Evolutionary conservation across 2,888 invertebrate genomes (phyloP).

Genomic region (Ptychoptera contaminata): DNA sequence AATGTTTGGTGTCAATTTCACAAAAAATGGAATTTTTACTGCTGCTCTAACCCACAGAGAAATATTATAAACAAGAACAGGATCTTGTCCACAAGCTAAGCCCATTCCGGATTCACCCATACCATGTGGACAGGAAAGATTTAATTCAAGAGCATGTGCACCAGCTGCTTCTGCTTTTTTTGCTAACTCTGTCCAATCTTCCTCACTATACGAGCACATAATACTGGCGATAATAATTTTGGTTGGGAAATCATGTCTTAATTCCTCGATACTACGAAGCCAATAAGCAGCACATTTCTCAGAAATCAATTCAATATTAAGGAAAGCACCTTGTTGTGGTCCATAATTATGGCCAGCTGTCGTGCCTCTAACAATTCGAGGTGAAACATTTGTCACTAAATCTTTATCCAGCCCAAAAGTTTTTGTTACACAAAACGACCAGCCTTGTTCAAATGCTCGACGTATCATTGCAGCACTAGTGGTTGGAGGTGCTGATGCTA

Average conservation of each 20-base stretch:
- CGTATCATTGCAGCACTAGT: constrained; percentile 92
- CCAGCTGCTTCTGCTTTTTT: constrained; percentile 64
- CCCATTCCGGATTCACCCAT: constrained; percentile 99
- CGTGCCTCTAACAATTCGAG: constrained; percentile 85
- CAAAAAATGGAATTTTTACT: constrained; percentile 87
- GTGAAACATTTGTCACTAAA: constrained; percentile 90
- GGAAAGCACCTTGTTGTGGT: constrained; percentile 90
- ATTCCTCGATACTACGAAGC: constrained; percentile 71
- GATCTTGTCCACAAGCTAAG: constrained; percentile 92
- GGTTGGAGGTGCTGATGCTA: constrained; percentile 94
- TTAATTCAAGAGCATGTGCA: constrained; percentile 88
- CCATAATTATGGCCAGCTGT: constrained; percentile 86
- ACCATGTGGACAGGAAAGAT: constrained; percentile 95
- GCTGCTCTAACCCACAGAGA: constrained; percentile 78
- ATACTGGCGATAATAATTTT: constrained; percentile 89
- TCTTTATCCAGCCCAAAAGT: constrained; percentile 94
- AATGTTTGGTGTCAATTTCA: constrained; percentile 95
- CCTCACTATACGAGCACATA: constrained; percentile 77
- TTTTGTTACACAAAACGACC: constrained; percentile 97
- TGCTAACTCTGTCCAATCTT: constrained; percentile 79
- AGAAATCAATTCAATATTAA: constrained; percentile 96
- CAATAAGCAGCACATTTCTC: constrained; percentile 93
- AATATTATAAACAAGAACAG: constrained; percentile 73
- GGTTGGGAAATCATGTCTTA: constrained; percentile 81
- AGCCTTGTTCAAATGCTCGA: constrained; percentile 86